These are phyloP conservation scores for Oasisia sp. DNA, from an alignment of 2,888 invertebrate species.

Conservation along the genomic window DNA sequence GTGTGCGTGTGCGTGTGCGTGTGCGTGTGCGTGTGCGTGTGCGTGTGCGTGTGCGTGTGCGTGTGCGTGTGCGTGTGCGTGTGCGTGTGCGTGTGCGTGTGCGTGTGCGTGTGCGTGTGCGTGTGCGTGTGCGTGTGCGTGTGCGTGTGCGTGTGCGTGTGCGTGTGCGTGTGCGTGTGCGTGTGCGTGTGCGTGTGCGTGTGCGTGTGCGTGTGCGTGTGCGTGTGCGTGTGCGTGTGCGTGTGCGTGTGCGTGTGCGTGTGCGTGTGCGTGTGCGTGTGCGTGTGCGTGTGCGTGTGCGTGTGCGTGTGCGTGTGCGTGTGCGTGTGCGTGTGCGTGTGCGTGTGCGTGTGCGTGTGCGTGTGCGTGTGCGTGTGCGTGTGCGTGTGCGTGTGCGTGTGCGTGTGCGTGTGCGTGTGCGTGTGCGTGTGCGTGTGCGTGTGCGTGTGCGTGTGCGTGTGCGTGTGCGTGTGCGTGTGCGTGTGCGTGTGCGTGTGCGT, in stretches of 20 bases:
- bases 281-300: background rate
- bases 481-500: too few species aligned
- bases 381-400: background rate
- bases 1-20: background rate
- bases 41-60: background rate
- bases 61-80: background rate
- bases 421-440: background rate
- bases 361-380: background rate
- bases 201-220: background rate
- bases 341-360: background rate
- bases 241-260: background rate
- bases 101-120: background rate
- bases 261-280: background rate
- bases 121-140: background rate
- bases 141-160: background rate
- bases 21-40: background rate
- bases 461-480: too few species aligned
- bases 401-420: background rate
- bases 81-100: background rate
- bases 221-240: background rate
- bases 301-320: background rate
- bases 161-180: background rate
- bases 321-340: background rate
- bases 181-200: background rate
- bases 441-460: background rate